phyloP scores from a whole-genome alignment of 2,797 vertebrate genomes.

The Pogonophryne albipinna region DNA sequence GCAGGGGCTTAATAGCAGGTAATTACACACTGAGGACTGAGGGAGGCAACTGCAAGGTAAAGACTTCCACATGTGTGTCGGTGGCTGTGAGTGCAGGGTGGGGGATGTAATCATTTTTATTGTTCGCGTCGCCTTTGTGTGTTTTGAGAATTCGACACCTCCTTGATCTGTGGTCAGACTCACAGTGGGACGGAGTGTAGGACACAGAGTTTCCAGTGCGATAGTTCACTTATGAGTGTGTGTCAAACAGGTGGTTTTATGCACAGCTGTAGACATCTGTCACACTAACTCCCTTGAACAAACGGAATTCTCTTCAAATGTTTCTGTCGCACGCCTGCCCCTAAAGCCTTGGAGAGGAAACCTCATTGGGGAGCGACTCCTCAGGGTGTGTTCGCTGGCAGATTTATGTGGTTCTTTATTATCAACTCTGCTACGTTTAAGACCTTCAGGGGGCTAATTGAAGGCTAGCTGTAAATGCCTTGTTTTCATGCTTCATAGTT shows the following conservation, averaged over 20 bases:
- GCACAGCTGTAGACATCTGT: background rate
- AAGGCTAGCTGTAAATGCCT: conserved; percentile 64
- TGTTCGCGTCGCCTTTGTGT: conserved; percentile 63
- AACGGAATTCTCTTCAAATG: conserved; percentile 31
- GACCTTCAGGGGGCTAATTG: conserved; percentile 66
- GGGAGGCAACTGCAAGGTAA: conserved; percentile 72
- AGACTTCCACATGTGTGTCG: conserved; percentile 79
- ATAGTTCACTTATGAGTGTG: conserved; percentile 11
- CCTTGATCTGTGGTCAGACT: conserved; percentile 55
- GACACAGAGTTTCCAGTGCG: conserved; percentile 35
- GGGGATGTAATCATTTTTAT: conserved; percentile 57
- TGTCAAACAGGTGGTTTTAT: conserved; percentile 45
- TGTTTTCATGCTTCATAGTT: conserved; percentile 40
- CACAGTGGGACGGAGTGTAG: conserved; percentile 37
- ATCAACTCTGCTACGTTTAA: conserved; percentile 68
- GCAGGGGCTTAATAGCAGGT: conserved; percentile 76
- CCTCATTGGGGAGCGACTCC: conserved; percentile 56
- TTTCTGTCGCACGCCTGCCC: conserved; percentile 64
- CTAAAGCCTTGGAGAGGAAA: conserved; percentile 67
- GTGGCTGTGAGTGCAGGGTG: conserved; percentile 25
- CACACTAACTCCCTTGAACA: background rate
- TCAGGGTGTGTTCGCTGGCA: conserved; percentile 74
- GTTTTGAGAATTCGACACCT: conserved; percentile 60
- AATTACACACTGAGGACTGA: conserved; percentile 74
- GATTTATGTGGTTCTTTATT: conserved; percentile 80